phyloP scores from a whole-genome alignment of 2,797 vertebrate genomes.

The Chiloscyllium punctatum region DNA sequence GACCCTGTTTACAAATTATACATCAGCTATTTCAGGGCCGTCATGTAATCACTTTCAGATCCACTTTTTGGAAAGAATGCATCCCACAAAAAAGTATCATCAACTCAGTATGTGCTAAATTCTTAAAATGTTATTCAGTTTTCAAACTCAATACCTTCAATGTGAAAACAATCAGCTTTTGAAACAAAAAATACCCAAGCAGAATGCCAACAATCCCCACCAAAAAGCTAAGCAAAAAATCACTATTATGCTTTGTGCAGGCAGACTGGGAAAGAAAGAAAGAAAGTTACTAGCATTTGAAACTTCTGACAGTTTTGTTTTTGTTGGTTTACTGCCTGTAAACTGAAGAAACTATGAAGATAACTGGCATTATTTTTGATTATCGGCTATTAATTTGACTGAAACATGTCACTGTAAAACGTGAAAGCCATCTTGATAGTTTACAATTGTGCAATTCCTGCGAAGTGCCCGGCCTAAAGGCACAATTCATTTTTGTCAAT shows the following conservation, averaged over 20 bases:
- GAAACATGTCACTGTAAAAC: not conserved
- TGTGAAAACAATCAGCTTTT: not conserved
- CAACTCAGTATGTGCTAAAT: not conserved
- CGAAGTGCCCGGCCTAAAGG: not conserved
- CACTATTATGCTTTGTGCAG: not conserved
- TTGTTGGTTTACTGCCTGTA: not conserved
- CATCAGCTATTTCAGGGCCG: not conserved
- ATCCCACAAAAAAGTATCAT: not conserved
- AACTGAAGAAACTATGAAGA: not conserved
- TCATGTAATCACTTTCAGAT: not conserved
- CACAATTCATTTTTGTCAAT: not conserved
- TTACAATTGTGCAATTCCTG: not conserved
- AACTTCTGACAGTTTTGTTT: not conserved
- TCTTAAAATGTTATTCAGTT: not conserved
- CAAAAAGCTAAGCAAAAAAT: not conserved
- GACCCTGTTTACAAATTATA: not conserved
- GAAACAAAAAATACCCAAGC: not conserved
- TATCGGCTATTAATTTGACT: not conserved
- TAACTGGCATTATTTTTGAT: not conserved
- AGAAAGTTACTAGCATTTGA: not conserved
- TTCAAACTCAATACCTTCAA: not conserved
- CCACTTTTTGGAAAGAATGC: not conserved
- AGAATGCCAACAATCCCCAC: not conserved
- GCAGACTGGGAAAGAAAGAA: not conserved
- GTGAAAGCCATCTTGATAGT: not conserved